Evolutionary conservation across 2,113 vertebrate species (phyloP).

Genomic region (Salvator merianae): DNA sequence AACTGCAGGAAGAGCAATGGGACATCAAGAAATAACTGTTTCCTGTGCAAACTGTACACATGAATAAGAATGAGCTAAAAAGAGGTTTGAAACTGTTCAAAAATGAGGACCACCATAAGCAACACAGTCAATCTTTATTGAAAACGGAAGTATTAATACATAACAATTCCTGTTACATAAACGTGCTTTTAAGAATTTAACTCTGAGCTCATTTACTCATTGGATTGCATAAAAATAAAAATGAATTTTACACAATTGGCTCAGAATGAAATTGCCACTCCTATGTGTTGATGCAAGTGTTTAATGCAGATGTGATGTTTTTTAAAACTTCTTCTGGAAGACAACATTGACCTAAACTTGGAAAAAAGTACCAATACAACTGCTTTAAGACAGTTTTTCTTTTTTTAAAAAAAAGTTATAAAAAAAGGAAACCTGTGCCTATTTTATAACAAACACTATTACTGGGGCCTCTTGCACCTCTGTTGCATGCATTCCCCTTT

Average conservation of each 20-base stretch:
- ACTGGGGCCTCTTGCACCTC: constrained; percentile 64
- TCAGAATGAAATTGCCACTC: constrained; percentile 77
- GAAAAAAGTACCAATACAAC: constrained; percentile 79
- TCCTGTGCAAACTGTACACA: neutral
- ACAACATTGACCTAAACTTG: constrained; percentile 80
- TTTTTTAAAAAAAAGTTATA: constrained; percentile 57
- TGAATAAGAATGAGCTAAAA: neutral
- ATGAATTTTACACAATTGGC: constrained; percentile 79
- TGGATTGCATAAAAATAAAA: constrained; percentile 85
- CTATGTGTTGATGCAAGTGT: constrained; percentile 69
- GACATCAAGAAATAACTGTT: neutral
- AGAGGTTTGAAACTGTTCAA: neutral
- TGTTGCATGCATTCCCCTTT: constrained; percentile 59
- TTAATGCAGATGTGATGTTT: constrained; percentile 75
- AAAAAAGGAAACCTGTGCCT: constrained; percentile 70
- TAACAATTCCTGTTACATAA: constrained; percentile 87
- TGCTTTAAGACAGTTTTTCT: constrained; percentile 68
- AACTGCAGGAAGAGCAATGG: too few species aligned
- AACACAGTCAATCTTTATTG: constrained; percentile 89
- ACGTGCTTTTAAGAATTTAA: constrained; percentile 85
- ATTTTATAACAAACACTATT: constrained; percentile 72
- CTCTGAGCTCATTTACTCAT: constrained; percentile 83
- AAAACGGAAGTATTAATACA: constrained; percentile 88
- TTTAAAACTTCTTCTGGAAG: constrained; percentile 80
- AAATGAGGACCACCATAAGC: constrained; percentile 64